Evolutionary conservation across 2,888 invertebrate species (phyloP).

Genomic region (Candidula unifasciata): DNA sequence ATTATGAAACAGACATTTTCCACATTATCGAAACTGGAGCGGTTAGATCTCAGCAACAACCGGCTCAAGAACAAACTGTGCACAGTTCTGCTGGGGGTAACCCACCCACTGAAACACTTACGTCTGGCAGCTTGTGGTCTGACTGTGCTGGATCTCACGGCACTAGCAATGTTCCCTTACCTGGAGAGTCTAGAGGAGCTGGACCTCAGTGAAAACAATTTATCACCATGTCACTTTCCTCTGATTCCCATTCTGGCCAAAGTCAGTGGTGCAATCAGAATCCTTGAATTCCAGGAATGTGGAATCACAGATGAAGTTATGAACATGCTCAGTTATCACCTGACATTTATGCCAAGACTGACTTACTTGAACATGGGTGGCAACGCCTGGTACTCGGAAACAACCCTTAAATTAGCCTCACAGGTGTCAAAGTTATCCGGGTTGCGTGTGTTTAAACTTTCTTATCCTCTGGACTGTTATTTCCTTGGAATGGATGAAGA

Average conservation of each 20-base stretch:
- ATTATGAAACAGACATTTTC: slow-evolving; percentile 60
- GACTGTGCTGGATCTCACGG: slow-evolving; percentile 62
- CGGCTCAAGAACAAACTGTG: slow-evolving; percentile 67
- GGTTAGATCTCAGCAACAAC: slow-evolving; percentile 75
- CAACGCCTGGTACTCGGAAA: slow-evolving; percentile 51
- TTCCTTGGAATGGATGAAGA: slow-evolving; percentile 9
- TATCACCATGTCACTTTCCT: slow-evolving; percentile 50
- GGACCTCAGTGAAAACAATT: slow-evolving; percentile 72
- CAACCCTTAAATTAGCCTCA: slow-evolving; percentile 9
- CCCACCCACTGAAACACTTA: slow-evolving; percentile 66
- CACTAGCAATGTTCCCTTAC: slow-evolving; percentile 29
- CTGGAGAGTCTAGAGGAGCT: slow-evolving; percentile 62
- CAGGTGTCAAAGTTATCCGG: slow-evolving; percentile 6
- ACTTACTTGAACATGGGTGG: slow-evolving; percentile 68
- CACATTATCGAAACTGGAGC: slow-evolving; percentile 60
- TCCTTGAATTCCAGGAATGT: slow-evolving; percentile 72
- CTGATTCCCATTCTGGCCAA: slow-evolving; percentile 11
- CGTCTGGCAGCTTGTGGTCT: slow-evolving; percentile 71
- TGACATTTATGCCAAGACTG: slow-evolving; percentile 60
- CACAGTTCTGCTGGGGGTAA: slow-evolving; percentile 61
- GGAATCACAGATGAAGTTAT: slow-evolving; percentile 60
- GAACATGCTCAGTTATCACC: slow-evolving; percentile 52
- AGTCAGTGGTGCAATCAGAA: slow-evolving; percentile 54
- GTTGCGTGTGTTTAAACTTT: slow-evolving; percentile 29
- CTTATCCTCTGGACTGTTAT: slow-evolving; percentile 43